Conservation (phyloP, 2,797 vertebrate species). For the Typhlichthys eigenmanni region DNA sequence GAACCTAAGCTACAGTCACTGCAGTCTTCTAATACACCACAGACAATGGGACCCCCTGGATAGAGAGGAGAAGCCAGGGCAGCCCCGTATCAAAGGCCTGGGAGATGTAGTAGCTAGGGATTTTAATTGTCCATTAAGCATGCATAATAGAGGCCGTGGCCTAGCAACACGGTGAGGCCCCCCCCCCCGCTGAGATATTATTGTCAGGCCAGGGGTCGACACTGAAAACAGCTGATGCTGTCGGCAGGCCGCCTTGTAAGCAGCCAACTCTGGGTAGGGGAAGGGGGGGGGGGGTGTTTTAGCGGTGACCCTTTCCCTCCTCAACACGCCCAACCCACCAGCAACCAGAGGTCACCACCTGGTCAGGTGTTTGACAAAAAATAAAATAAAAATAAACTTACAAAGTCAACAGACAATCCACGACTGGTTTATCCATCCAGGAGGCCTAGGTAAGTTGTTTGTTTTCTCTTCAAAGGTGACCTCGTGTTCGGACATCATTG, state of each 20-base stretch:
- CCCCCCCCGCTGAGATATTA: conserved; percentile 86
- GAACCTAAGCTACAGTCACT: conserved; percentile 88
- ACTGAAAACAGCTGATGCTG: conserved; percentile 97
- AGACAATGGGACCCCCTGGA: conserved; percentile 88
- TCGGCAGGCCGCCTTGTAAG: conserved; percentile 93
- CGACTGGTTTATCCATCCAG: conserved; percentile 60
- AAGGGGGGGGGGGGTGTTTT: conserved; percentile 62
- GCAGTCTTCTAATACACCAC: conserved; percentile 86
- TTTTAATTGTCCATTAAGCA: conserved; percentile 99
- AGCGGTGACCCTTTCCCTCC: conserved; percentile 44
- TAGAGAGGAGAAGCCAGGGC: conserved; percentile 82
- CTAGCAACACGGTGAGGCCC: conserved; percentile 86
- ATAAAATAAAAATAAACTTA: conserved; percentile 36
- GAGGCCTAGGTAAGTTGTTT: conserved; percentile 67
- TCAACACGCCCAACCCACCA: conserved; percentile 56
- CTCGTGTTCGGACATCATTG: conserved; percentile 65
- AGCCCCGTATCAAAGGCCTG: conserved; percentile 87
- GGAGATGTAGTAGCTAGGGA: conserved; percentile 84
- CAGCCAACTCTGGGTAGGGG: conserved; percentile 74
- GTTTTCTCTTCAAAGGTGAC: conserved; percentile 64
- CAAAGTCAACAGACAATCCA: conserved; percentile 66
- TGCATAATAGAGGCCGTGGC: conserved; percentile 91
- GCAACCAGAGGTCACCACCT: conserved; percentile 84
- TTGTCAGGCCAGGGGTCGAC: conserved; percentile 83
- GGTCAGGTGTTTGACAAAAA: conserved; percentile 81